Evolutionary conservation across 2,797 vertebrate genomes (phyloP), one percentile per base, ranked within the genome.

Genomic region (Sebastes diploproa): DNA sequence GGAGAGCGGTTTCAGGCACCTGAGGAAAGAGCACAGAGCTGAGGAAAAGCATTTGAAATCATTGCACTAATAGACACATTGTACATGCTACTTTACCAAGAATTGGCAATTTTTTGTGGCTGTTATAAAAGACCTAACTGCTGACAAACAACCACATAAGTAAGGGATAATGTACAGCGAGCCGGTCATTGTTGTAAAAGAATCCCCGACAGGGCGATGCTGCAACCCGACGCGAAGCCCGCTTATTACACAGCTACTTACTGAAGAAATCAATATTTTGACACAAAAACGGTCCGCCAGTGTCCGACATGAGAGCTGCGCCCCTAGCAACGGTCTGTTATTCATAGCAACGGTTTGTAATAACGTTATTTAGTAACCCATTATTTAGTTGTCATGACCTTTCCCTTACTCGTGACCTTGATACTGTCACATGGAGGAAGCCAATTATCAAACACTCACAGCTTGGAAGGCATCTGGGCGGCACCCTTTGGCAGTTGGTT

Each of bases 401-500:
- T 54, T 61, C 2, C 46, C 42, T 55, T 52, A 55, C 20, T 32
- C 7, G 11, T 7, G 5, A 63, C 46, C 4, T 16, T 25, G 1
- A 71, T 20, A 10, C 6, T 3, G 22, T 23, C 34, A 46, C 7
- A 18, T 52, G 3, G 34, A 22, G 7, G 4, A 75, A 10, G n/a
- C 16, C 20, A 2, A 55, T 23, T 55, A 70, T 55, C 16, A 54
- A 72, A 77, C 20, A 90, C 97, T 96, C 89, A 99, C 98, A 97
- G 34, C 0, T 94, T 94, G 20, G 95, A 91, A 7, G 96, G 96
- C 64, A 97, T 95, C 80, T 96, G 96, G 50, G 97, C 96, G 2
- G 97, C 95, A 77, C 98, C 98, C 95, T 98, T 98, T 14, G 98
- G 98, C 54, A 99, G 88, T 12, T 97, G 97, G 93, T 97, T 99